phyloP scores from a whole-genome alignment of 2,113 vertebrate genomes.

The Regulus satrapa region DNA sequence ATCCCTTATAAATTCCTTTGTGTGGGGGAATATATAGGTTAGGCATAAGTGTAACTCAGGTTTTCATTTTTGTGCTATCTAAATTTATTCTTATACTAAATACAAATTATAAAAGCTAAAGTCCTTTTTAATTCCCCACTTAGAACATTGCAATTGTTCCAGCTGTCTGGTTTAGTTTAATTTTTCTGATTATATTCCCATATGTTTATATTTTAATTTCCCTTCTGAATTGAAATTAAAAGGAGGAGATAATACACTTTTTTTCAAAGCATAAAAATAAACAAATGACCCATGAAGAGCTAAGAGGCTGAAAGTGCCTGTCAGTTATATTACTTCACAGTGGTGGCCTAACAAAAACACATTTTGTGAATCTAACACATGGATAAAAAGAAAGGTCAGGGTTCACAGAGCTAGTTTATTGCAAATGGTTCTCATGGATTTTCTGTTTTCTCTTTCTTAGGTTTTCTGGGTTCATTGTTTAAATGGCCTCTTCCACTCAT shows the following conservation, averaged over 20 bases:
- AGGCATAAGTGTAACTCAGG: not conserved
- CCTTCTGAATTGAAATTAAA: slow-evolving; percentile 49
- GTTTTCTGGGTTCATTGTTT: slow-evolving; percentile 99
- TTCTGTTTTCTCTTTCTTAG: slow-evolving; percentile 81
- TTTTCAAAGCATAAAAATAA: slow-evolving; percentile 76
- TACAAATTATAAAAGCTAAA: not conserved
- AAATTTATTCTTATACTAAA: not conserved
- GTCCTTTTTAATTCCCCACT: not conserved
- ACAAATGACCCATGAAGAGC: slow-evolving; percentile 77
- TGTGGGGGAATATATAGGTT: not conserved
- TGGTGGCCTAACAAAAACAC: slow-evolving; percentile 87
- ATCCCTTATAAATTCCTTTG: not conserved
- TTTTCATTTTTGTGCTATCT: not conserved
- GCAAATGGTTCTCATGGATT: slow-evolving; percentile 88
- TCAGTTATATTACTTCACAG: slow-evolving; percentile 88
- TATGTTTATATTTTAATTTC: slow-evolving; percentile 27
- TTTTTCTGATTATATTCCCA: slow-evolving; percentile 9
- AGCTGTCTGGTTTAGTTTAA: not conserved
- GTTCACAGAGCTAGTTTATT: slow-evolving; percentile 87
- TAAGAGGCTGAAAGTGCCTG: slow-evolving; percentile 90
- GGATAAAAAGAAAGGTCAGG: slow-evolving; percentile 88
- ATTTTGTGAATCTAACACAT: slow-evolving; percentile 86
- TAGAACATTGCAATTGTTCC: not conserved
- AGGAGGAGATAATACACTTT: slow-evolving; percentile 57
- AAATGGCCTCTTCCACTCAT: slow-evolving; percentile 99